Conservation (phyloP, 2,888 invertebrate species). For the Orchesellides sinensis region DNA sequence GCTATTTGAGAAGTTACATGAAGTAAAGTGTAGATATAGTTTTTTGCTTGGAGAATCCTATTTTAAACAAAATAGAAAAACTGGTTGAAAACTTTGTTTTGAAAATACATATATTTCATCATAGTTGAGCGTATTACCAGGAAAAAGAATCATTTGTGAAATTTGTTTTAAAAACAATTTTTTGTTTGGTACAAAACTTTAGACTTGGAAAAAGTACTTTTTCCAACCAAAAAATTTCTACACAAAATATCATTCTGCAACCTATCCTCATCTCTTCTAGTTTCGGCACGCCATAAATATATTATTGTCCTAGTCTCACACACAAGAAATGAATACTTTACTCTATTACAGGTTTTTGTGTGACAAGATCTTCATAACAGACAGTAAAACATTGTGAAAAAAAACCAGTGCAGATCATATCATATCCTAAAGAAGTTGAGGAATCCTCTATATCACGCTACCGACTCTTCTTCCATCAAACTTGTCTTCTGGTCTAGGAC, state of each 20-base stretch:
- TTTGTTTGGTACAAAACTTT: slow-evolving; percentile 3
- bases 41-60: too few relatives aligned
- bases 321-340: neutral
- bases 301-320: slow-evolving; percentile 47
- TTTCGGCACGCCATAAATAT: too few relatives aligned
- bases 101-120: neutral
- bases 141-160: slow-evolving; percentile 10
- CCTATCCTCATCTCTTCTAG: too few relatives aligned
- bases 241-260: too few relatives aligned
- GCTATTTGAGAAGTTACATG: too few relatives aligned
- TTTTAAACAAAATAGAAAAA: slow-evolving; percentile 1
- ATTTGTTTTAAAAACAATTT: slow-evolving; percentile 3
- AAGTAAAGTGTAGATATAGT: too few relatives aligned
- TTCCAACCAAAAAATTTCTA: too few relatives aligned
- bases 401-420: slow-evolving; percentile 18
- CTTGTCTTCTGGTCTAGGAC: neutral
- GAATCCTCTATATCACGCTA: neutral
- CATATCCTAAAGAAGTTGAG: neutral
- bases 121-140: neutral
- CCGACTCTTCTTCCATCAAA: neutral
- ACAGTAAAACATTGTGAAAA: slow-evolving; percentile 15
- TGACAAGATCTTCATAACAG: slow-evolving; percentile 15
- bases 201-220: too few relatives aligned
- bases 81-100: neutral
- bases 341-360: slow-evolving; percentile 8